A percentile compares a stretch with the other conserved stretches of the same genome.
Evolutionary conservation across 2,797 vertebrate species (phyloP).

Genomic region (Helicolenus hilgendorfi): DNA sequence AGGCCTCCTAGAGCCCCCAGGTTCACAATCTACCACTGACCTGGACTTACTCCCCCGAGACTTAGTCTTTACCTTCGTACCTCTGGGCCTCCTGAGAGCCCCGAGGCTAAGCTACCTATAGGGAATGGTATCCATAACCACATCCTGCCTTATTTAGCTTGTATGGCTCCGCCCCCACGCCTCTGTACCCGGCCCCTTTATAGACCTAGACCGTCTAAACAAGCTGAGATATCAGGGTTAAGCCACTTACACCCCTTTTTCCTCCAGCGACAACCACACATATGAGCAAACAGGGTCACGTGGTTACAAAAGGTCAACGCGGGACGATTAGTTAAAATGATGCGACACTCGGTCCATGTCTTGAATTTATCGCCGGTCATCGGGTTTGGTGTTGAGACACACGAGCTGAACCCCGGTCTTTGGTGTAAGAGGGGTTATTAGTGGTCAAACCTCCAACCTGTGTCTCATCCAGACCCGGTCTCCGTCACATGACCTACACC

Average conservation of each 20-base stretch:
- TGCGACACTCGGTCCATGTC: neutral
- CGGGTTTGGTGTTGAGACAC: neutral
- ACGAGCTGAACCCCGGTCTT: neutral
- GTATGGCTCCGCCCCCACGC: constrained; percentile 4
- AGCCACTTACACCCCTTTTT: neutral
- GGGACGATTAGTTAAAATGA: constrained; percentile 20
- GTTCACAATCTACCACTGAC: constrained; percentile 9
- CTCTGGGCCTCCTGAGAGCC: constrained; percentile 27
- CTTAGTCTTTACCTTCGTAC: constrained; percentile 41
- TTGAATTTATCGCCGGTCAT: neutral
- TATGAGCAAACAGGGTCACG: neutral
- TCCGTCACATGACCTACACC: neutral
- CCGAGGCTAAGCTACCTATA: constrained; percentile 49
- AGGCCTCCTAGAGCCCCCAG: constrained; percentile 90
- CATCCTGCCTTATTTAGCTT: constrained; percentile 59
- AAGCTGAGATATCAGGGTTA: constrained; percentile 44
- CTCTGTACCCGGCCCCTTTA: neutral
- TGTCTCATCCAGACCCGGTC: neutral
- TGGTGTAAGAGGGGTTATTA: constrained; percentile 9
- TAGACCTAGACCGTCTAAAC: constrained; percentile 16
- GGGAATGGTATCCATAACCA: constrained; percentile 47
- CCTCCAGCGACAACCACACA: neutral
- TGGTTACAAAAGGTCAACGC: neutral
- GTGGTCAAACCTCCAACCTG: constrained; percentile 4
- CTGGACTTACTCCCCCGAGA: constrained; percentile 41